Evolutionary conservation across 1,140 invertebrate genomes (phyloP).

Genomic region (Heterodera carotae): DNA sequence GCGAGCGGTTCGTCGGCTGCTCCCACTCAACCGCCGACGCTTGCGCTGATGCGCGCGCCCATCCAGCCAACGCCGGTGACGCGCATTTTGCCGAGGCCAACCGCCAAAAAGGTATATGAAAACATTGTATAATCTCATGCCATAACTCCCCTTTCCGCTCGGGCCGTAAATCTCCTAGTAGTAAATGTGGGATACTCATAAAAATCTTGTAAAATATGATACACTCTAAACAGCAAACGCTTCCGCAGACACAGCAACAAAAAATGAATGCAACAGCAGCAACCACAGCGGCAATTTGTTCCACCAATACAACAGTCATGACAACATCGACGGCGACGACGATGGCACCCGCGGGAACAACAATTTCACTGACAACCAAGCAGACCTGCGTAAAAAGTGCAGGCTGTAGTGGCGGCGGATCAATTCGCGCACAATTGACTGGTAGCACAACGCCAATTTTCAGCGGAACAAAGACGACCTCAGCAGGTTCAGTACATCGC

Average conservation of each 20-base stretch:
- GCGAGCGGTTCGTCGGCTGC: background rate
- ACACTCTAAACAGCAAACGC: background rate
- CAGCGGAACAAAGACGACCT: background rate
- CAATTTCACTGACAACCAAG: background rate
- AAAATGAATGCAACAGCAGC: background rate
- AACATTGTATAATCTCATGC: background rate
- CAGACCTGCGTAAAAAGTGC: background rate
- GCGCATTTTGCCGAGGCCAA: slow-evolving; percentile 12
- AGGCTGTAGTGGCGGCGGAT: too few relatives aligned
- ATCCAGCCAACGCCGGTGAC: slow-evolving; percentile 11
- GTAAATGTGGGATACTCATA: too few relatives aligned
- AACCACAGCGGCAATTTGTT: background rate
- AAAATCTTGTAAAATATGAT: too few relatives aligned
- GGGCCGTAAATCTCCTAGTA: too few relatives aligned
- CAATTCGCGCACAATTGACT: too few relatives aligned
- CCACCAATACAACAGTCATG: background rate
- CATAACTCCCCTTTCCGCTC: too few relatives aligned
- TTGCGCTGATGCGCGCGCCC: background rate
- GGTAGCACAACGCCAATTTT: background rate
- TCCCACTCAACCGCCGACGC: background rate
- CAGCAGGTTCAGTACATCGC: background rate
- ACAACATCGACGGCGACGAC: background rate
- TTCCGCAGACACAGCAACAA: background rate
- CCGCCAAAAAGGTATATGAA: background rate
- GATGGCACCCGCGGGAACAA: too few relatives aligned